phyloP scores from a whole-genome alignment of 2,113 vertebrate species.

The Vidua macroura region DNA sequence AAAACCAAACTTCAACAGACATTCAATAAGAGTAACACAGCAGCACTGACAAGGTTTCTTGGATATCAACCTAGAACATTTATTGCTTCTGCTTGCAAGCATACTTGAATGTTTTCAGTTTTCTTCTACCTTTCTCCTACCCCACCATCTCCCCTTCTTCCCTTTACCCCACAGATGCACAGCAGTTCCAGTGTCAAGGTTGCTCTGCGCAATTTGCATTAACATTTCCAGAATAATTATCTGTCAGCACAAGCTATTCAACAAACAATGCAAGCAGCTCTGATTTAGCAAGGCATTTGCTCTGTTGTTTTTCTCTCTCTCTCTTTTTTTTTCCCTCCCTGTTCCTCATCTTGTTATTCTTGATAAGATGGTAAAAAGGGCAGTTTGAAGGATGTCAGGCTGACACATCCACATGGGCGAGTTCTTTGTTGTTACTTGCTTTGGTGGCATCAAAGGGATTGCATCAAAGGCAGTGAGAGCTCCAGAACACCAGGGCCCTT shows the following conservation, averaged over 20 bases:
- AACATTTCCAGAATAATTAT: constrained; percentile 9
- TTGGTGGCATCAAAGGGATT: not conserved
- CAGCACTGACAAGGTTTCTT: not conserved
- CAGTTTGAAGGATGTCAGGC: not conserved
- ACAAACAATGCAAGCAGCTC: not conserved
- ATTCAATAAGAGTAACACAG: not conserved
- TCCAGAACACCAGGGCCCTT: not conserved
- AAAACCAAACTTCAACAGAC: not conserved
- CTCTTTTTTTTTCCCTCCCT: not conserved
- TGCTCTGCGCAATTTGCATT: not conserved
- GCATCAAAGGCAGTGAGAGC: not conserved
- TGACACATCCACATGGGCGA: not conserved
- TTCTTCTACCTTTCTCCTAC: not conserved
- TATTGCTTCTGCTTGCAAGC: not conserved
- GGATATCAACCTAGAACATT: not conserved
- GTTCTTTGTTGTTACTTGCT: not conserved
- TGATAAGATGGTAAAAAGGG: not conserved
- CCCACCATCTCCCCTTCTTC: not conserved
- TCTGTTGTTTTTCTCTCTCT: not conserved
- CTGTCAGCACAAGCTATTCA: not conserved
- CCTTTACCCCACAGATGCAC: not conserved
- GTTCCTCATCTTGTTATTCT: not conserved
- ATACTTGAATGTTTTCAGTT: not conserved
- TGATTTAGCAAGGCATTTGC: not conserved
- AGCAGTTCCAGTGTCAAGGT: not conserved